Conservation (phyloP, 2,797 vertebrate species). For the Echiichthys vipera region DNA sequence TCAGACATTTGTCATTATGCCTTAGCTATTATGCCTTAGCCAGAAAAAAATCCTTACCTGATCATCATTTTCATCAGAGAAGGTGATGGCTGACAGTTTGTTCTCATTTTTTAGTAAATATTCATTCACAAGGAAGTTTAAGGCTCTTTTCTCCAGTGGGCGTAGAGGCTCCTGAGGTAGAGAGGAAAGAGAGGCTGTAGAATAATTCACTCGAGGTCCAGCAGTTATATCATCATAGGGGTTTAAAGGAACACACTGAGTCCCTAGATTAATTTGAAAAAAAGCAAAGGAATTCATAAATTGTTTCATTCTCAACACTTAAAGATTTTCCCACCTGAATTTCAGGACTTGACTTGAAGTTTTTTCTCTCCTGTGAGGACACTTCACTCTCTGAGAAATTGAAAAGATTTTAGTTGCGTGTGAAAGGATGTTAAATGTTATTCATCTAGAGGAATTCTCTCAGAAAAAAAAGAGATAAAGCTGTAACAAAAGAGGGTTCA, state of each 20-base stretch:
- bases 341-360: constrained; percentile 99
- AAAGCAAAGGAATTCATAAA: constrained; percentile 7
- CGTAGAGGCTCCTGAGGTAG: constrained; percentile 92
- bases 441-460: constrained; percentile 58
- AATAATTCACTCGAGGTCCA: constrained; percentile 25
- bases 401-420: constrained; percentile 58
- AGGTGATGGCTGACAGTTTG: constrained; percentile 98
- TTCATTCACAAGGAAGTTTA: constrained; percentile 99
- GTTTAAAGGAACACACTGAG: constrained; percentile 20
- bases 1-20: neutral
- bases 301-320: constrained; percentile 11
- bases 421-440: constrained; percentile 28
- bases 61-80: constrained; percentile 99
- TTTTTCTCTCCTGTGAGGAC: constrained; percentile 98
- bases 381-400: constrained; percentile 92
- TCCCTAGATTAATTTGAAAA: constrained; percentile 20
- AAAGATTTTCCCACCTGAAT: constrained; percentile 91
- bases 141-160: constrained; percentile 98
- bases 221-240: neutral
- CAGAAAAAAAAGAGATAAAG: constrained; percentile 45
- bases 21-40: neutral
- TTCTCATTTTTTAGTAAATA: constrained; percentile 99
- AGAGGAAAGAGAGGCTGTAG: constrained; percentile 45
- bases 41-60: constrained; percentile 87
- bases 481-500: constrained; percentile 72